Evolutionary conservation across 2,888 invertebrate species (phyloP).

Genomic region (Amphipyra tragopoginis): DNA sequence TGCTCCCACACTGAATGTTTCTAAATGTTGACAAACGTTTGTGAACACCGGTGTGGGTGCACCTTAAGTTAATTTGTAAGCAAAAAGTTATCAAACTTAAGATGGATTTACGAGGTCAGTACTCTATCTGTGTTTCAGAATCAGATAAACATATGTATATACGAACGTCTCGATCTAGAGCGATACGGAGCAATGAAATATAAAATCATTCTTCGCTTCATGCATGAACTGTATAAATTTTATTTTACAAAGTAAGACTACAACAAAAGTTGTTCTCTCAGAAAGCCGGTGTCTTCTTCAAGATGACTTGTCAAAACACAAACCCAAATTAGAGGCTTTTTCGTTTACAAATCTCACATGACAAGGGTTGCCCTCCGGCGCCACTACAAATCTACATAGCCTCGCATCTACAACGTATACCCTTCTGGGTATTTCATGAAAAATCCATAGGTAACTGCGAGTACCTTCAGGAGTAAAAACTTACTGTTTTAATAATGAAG

Average conservation of each 20-base stretch:
- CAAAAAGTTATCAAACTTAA: too few species aligned
- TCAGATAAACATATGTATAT: too few species aligned
- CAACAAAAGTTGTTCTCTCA: slow-evolving; percentile 55
- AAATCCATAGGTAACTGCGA: slow-evolving; percentile 57
- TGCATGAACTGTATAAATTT: background rate
- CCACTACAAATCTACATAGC: slow-evolving; percentile 70
- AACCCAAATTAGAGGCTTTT: slow-evolving; percentile 83
- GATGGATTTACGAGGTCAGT: too few species aligned
- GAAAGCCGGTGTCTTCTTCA: slow-evolving; percentile 66
- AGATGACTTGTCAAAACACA: slow-evolving; percentile 81
- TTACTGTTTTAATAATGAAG: slow-evolving; percentile 5
- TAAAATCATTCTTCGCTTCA: too few species aligned
- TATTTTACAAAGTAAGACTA: slow-evolving; percentile 35
- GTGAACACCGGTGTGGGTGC: too few species aligned
- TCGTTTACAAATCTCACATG: slow-evolving; percentile 83
- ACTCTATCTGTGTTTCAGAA: too few species aligned
- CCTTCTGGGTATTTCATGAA: slow-evolving; percentile 66
- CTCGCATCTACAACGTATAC: slow-evolving; percentile 55
- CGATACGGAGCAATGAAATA: too few species aligned
- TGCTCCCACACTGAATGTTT: too few species aligned
- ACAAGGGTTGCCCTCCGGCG: slow-evolving; percentile 80
- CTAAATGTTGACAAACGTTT: too few species aligned
- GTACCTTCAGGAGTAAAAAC: slow-evolving; percentile 33
- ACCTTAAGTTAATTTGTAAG: too few species aligned
- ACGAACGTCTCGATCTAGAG: too few species aligned